Evolutionary conservation across 2,888 invertebrate genomes (phyloP).

Genomic region (Caradrina clavipalpis): DNA sequence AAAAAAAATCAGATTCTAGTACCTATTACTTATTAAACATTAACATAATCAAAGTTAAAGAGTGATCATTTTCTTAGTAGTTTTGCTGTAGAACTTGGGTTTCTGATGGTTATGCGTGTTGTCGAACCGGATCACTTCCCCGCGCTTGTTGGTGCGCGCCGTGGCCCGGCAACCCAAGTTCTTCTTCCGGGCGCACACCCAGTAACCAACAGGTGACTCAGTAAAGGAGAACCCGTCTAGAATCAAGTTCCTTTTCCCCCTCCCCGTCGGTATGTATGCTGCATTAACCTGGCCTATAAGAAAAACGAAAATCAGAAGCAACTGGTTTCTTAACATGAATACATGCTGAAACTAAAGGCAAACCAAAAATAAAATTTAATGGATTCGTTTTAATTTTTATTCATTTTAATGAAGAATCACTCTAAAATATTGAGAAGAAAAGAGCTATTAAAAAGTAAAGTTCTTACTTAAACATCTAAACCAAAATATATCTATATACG

Average conservation of each 20-base stretch:
- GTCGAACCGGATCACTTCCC: conserved; percentile 74
- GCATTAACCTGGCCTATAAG: conserved; percentile 75
- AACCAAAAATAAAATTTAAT: conserved; percentile 10
- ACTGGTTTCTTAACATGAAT: background rate
- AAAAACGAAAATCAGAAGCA: conserved; percentile 34
- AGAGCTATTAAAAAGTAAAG: background rate
- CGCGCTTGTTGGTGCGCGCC: conserved; percentile 79
- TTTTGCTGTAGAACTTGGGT: conserved; percentile 79
- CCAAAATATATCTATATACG: background rate
- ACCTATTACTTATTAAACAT: background rate
- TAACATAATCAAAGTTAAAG: conserved; percentile 54
- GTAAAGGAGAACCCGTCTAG: conserved; percentile 79
- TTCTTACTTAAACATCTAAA: background rate
- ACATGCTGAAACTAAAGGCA: conserved; percentile 5
- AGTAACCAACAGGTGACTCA: conserved; percentile 70
- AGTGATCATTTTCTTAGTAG: conserved; percentile 75
- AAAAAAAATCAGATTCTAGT: background rate
- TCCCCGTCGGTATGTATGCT: conserved; percentile 80
- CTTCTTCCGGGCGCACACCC: conserved; percentile 78
- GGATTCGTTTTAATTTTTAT: conserved; percentile 9
- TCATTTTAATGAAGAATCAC: background rate
- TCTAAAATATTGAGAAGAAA: background rate
- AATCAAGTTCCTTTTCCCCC: conserved; percentile 78
- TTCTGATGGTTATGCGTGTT: conserved; percentile 80
- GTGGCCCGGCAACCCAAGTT: conserved; percentile 71